Percentiles rank a stretch among this genome's conserved stretches.
phyloP scores from a whole-genome alignment of 2,797 vertebrate genomes.

The Peromyscus eremicus region DNA sequence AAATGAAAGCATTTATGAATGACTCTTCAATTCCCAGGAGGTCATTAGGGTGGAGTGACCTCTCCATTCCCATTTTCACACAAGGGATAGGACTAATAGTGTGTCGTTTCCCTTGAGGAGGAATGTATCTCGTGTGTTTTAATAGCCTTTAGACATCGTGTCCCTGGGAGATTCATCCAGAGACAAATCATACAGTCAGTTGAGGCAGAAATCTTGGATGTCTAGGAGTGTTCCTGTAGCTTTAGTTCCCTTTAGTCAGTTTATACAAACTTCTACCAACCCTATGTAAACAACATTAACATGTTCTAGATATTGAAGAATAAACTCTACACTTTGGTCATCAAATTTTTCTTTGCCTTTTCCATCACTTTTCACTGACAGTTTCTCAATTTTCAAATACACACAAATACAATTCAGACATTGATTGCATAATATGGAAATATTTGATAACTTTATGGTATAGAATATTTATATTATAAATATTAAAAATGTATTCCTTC shows the following conservation, averaged over 20 bases:
- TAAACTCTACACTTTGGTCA: neutral
- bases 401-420: neutral
- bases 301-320: neutral
- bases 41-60: neutral
- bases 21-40: neutral
- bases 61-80: neutral
- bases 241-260: neutral
- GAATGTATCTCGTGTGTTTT: neutral
- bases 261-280: neutral
- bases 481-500: neutral
- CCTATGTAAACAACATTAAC: neutral
- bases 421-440: neutral
- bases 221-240: neutral
- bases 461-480: neutral
- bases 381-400: neutral
- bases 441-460: neutral
- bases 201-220: constrained; percentile 35
- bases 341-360: neutral
- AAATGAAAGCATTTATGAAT: constrained; percentile 41
- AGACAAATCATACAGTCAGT: neutral
- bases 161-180: neutral
- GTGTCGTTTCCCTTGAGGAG: constrained; percentile 27
- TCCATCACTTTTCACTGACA: neutral
- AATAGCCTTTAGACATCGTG: neutral
- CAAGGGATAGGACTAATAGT: neutral